phyloP scores from a whole-genome alignment of 2,113 vertebrate species.

The Suricata suricatta region DNA sequence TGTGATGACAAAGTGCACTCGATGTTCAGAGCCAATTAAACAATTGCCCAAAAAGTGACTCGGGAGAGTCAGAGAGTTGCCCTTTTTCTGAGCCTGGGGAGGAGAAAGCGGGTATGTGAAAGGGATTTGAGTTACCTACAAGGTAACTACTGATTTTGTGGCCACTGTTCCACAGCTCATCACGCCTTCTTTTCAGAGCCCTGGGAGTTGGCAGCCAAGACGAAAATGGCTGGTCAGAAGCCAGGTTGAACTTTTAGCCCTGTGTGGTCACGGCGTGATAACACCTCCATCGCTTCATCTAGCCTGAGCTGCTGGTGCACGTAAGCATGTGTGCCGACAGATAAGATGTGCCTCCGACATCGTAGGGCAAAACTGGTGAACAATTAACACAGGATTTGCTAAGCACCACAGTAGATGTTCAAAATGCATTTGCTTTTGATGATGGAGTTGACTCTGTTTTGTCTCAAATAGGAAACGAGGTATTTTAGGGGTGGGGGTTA shows the following conservation, averaged over 20 bases:
- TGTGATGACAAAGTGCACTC: not conserved
- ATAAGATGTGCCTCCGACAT: no score
- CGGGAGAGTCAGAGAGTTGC: not conserved
- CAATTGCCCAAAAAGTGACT: not conserved
- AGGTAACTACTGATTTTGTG: not conserved
- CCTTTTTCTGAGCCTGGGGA: not conserved
- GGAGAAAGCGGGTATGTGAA: not conserved
- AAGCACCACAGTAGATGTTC: not conserved
- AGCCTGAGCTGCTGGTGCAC: accelerated
- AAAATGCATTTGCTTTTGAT: not conserved
- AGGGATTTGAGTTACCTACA: not conserved
- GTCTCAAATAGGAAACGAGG: not conserved
- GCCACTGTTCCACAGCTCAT: not conserved
- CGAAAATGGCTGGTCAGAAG: not conserved
- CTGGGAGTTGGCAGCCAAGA: not conserved
- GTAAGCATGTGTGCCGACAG: not conserved
- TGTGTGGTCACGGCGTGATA: no score
- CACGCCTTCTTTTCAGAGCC: not conserved
- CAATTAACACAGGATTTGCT: not conserved
- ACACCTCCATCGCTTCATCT: not conserved
- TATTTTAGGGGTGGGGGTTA: not conserved
- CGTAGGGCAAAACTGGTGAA: not conserved
- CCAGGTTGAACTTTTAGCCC: not conserved
- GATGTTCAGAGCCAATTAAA: not conserved
- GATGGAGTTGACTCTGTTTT: not conserved